Percentiles rank a stretch among this genome's conserved stretches.
phyloP scores from a whole-genome alignment of 2,888 invertebrate genomes.

The Pemphredon lugubris region DNA sequence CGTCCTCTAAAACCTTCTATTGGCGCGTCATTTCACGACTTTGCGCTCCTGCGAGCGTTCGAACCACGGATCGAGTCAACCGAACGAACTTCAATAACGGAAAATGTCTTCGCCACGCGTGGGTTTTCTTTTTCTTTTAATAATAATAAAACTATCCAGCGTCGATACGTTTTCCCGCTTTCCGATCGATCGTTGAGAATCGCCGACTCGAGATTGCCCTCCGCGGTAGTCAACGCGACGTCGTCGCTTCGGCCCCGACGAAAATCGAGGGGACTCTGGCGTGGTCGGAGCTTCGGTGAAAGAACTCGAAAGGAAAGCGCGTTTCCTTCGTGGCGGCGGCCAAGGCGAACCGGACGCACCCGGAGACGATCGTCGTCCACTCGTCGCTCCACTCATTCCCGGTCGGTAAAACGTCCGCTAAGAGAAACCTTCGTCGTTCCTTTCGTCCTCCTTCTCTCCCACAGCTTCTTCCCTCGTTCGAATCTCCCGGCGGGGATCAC shows the following conservation, averaged over 20 bases:
- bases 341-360: constrained; percentile 13
- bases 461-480: neutral
- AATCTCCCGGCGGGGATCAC: constrained; percentile 15
- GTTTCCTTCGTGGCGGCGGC: constrained; percentile 8
- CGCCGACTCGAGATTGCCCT: neutral
- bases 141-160: neutral
- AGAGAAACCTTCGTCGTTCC: neutral
- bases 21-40: neutral
- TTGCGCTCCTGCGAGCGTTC: neutral
- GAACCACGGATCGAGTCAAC: neutral
- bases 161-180: neutral
- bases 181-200: neutral
- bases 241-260: constrained; percentile 9
- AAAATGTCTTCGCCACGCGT: neutral
- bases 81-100: neutral
- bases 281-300: neutral
- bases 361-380: constrained; percentile 4
- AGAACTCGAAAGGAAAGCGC: neutral
- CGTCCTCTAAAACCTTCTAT: constrained; percentile 7
- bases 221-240: neutral
- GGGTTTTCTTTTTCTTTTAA: no score
- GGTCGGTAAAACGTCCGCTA: neutral
- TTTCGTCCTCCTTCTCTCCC: neutral
- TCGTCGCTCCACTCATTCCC: neutral
- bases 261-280: constrained; percentile 1